These are phyloP conservation scores for Anhinga anhinga DNA, from an alignment of 2,113 vertebrate species.

Conservation along the genomic window DNA sequence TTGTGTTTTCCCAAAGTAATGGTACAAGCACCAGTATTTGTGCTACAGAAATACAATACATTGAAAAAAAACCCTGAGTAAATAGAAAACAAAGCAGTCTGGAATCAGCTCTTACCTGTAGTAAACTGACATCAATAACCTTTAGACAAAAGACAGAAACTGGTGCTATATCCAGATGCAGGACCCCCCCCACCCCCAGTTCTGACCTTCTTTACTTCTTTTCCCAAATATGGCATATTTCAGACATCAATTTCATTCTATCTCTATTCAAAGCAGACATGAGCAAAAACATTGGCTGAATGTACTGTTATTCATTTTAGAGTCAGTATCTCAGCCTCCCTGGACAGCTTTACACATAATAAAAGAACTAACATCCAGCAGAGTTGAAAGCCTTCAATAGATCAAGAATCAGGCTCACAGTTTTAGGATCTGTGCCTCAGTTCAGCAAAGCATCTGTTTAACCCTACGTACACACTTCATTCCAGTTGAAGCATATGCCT, in stretches of 20 bases:
- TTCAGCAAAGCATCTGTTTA: slow-evolving; percentile 45
- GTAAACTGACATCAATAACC: background rate
- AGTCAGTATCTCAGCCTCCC: slow-evolving; percentile 33
- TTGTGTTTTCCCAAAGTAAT: background rate
- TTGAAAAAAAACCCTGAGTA: background rate
- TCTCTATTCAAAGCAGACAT: slow-evolving; percentile 45
- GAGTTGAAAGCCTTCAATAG: slow-evolving; percentile 50
- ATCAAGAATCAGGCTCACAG: slow-evolving; percentile 37
- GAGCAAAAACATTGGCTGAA: slow-evolving; percentile 26
- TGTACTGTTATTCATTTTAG: slow-evolving; percentile 43
- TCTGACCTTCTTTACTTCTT: background rate
- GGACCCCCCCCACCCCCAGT: background rate
- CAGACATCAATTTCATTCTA: slow-evolving; percentile 17
- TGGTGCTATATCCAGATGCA: background rate
- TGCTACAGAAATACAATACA: background rate
- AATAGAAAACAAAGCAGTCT: background rate
- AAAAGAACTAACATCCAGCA: slow-evolving; percentile 40
- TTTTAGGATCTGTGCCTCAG: slow-evolving; percentile 17
- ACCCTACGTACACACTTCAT: background rate
- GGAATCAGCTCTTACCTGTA: background rate
- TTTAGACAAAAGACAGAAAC: background rate
- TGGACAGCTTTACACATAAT: slow-evolving; percentile 32
- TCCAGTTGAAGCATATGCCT: background rate
- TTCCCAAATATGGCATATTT: background rate
- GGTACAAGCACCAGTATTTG: background rate